Evolutionary conservation across 1,140 invertebrate genomes (phyloP).

Genomic region (Homalodisca vitripennis): DNA sequence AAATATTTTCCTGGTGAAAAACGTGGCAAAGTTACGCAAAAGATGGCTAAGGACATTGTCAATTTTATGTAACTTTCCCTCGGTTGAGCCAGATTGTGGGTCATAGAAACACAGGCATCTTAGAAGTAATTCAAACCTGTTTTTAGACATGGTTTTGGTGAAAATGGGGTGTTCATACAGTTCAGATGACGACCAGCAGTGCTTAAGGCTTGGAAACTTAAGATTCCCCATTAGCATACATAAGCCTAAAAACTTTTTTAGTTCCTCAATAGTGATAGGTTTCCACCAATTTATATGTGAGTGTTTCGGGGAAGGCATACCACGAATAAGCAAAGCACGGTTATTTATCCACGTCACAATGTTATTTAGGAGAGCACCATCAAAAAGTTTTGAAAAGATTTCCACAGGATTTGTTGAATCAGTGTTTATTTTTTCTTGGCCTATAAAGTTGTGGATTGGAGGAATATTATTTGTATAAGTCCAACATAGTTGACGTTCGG

Average conservation of each 20-base stretch:
- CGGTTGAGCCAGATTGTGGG: neutral
- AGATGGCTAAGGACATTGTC: conserved; percentile 18
- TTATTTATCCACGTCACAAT: conserved; percentile 22
- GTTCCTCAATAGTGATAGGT: conserved; percentile 6
- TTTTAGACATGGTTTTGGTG: conserved; percentile 17
- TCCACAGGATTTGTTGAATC: conserved; percentile 8
- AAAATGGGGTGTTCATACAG: conserved; percentile 20
- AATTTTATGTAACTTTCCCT: conserved; percentile 17
- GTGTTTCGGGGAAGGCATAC: neutral
- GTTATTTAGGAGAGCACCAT: neutral
- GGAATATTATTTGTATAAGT: conserved; percentile 1
- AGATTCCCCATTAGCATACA: conserved; percentile 16
- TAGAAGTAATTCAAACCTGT: conserved; percentile 4
- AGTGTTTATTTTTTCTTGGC: conserved; percentile 15
- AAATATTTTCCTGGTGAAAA: conserved; percentile 32
- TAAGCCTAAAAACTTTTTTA: conserved; percentile 26
- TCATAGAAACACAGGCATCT: conserved; percentile 23
- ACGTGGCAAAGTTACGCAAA: conserved; percentile 10
- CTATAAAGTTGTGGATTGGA: conserved; percentile 20
- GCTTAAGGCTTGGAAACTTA: conserved; percentile 1
- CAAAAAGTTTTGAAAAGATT: neutral
- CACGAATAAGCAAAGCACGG: neutral
- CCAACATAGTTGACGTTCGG: neutral
- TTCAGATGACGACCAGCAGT: neutral
- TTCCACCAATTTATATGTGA: neutral